These are phyloP conservation scores for Rhipidura dahli DNA, from an alignment of 2,113 vertebrate species.

Conservation along the genomic window DNA sequence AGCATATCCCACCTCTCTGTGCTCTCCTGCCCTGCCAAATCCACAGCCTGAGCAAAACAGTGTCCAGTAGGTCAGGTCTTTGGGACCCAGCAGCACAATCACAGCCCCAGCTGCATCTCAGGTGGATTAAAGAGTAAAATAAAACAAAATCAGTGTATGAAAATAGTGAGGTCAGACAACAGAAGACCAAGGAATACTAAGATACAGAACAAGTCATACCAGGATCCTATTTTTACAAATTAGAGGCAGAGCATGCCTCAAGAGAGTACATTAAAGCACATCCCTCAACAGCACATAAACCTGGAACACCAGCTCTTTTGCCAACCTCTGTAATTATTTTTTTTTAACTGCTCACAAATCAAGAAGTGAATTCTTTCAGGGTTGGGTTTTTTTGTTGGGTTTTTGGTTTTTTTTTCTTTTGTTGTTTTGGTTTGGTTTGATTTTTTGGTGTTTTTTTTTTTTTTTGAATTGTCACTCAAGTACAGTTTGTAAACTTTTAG, in stretches of 20 bases:
- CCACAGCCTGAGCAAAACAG: constrained; percentile 32
- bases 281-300: background rate
- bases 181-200: constrained; percentile 17
- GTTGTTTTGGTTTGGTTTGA: background rate
- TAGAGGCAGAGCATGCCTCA: background rate
- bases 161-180: constrained; percentile 31
- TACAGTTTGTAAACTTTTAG: background rate
- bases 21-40: background rate
- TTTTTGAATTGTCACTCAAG: background rate
- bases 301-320: background rate
- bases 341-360: background rate
- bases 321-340: background rate
- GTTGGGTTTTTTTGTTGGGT: background rate
- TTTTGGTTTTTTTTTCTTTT: background rate
- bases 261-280: constrained; percentile 11
- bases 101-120: constrained; percentile 44
- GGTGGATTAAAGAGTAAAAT: background rate
- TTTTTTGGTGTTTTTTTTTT: background rate
- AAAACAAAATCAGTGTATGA: background rate
- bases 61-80: constrained; percentile 32
- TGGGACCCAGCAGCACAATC: background rate
- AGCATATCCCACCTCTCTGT: background rate
- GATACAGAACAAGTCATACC: constrained; percentile 24
- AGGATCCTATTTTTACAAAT: constrained; percentile 22
- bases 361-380: background rate